Base-by-base conservation (phyloP, 1,140 invertebrate species). In the Zaprionus ghesquierei region DNA sequence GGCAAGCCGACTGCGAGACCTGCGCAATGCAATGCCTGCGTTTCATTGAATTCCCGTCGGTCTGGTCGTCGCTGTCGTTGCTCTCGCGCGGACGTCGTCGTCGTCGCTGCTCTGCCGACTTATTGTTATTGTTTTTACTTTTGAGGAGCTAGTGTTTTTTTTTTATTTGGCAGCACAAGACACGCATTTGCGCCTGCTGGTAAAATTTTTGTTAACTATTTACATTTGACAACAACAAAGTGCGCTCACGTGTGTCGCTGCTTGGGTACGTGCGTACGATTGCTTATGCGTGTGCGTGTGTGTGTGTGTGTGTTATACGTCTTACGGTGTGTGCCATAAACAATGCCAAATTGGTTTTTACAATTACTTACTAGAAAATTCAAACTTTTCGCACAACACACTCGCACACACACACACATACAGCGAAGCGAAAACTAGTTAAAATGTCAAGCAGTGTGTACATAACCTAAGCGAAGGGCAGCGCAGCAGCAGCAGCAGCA, bases 121-220 rank as follows among this genome's bases (percentile, higher is more conserved):
- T 72, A 68, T 72, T 72, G 69, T 72, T 72, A 72, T 72, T 72
- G 69, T 72, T 72, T 72, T 72, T 72, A 60, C 49, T 72, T 41
- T 69, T 72, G 54, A 69, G 56, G 56, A 38, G 50, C 51, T 73
- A 69, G 38, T 61, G 38, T 69, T 61, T 70, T 63, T 69, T 64
- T 68, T 61, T 68, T 69, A 59, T 71, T 72, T 72, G 55, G 35
- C 55, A 65, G 49, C 29, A 54, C 33, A 72, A 60, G 54, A 61
- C 70, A 69, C 70, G 64, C 64, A 51, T 69, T 69, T 51, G 13
- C 31, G 55, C n/a, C 25, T 56, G 41, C 70, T 73, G 70, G 70
- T 73, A 73, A 73, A 60, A 25, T 23, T 49, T 23, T 23, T 49
- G 5, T 38, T 55, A 49, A 53, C 29, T 49, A 38, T 44, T 68